A percentile compares a stretch with the other conserved stretches of the same genome.
These are phyloP conservation scores for Amorpha juglandis DNA, from an alignment of 2,888 invertebrate genomes.

Conservation along the genomic window DNA sequence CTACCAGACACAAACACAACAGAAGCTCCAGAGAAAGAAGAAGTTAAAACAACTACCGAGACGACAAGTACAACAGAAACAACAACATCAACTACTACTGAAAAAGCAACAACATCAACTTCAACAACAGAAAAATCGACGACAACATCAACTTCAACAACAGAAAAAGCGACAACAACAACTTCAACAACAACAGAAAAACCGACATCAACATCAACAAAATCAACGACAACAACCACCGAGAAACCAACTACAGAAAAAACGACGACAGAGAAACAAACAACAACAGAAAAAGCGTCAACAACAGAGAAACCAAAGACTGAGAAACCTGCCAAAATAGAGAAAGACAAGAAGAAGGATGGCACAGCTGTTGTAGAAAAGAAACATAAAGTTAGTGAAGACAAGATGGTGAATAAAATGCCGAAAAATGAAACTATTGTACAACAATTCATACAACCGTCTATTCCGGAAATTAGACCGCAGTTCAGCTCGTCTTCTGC, in stretches of 20 bases:
- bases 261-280: conserved; percentile 41
- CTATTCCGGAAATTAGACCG: conserved; percentile 54
- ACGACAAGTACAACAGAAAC: conserved; percentile 45
- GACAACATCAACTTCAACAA: conserved; percentile 46
- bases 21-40: conserved; percentile 58
- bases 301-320: conserved; percentile 46
- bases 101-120: conserved; percentile 37
- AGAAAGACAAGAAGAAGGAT: conserved; percentile 73
- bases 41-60: conserved; percentile 53
- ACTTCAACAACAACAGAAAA: conserved; percentile 40
- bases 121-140: conserved; percentile 45
- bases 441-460: conserved; percentile 65
- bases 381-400: conserved; percentile 59
- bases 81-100: conserved; percentile 40
- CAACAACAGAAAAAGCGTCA: conserved; percentile 43
- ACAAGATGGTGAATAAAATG: conserved; percentile 54
- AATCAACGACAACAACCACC: conserved; percentile 49
- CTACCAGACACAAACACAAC: conserved; percentile 54
- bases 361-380: conserved; percentile 62
- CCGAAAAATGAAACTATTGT: conserved; percentile 53
- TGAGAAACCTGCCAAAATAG: conserved; percentile 52
- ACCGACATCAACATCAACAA: conserved; percentile 44
- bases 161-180: conserved; percentile 44
- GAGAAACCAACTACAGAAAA: conserved; percentile 45
- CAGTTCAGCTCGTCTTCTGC: conserved; percentile 45